Percentiles rank a stretch among this genome's conserved stretches.
Conservation (phyloP, 2,113 vertebrate species). For the Phrynosoma blainvillii region DNA sequence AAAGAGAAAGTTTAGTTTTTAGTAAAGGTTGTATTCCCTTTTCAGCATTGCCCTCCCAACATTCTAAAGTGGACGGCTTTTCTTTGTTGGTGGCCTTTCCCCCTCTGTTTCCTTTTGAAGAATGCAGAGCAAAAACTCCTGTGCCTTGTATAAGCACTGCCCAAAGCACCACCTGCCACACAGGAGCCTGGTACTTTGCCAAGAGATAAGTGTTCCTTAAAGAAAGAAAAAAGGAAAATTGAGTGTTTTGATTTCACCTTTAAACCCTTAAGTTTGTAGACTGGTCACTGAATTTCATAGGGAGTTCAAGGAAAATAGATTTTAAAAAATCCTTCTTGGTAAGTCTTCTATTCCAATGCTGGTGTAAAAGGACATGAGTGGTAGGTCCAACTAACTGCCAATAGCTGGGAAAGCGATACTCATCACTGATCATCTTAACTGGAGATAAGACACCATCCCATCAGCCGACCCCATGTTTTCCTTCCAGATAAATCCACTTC, state of each 20-base stretch:
- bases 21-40: not conserved
- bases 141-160: conserved; percentile 77
- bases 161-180: conserved; percentile 65
- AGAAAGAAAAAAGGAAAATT: conserved; percentile 22
- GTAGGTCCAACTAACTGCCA: conserved; percentile 63
- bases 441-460: conserved; percentile 1
- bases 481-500: conserved; percentile 10
- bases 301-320: conserved; percentile 11
- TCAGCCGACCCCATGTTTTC: not conserved
- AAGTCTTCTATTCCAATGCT: conserved; percentile 27
- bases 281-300: not conserved
- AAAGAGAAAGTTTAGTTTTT: conserved; percentile 22
- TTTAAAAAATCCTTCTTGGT: conserved; percentile 18
- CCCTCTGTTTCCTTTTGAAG: conserved; percentile 17
- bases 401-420: conserved; percentile 31
- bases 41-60: conserved; percentile 22
- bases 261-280: not conserved
- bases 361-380: not conserved
- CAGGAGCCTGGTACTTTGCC: conserved; percentile 53
- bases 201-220: conserved; percentile 73
- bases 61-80: not conserved
- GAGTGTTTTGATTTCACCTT: conserved; percentile 51
- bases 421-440: conserved; percentile 45
- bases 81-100: not conserved
- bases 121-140: conserved; percentile 62